A percentile compares a stretch with the other conserved stretches of the same genome.
Conservation (phyloP, 2,113 vertebrate genomes). For the Phyllostomus hastatus region DNA sequence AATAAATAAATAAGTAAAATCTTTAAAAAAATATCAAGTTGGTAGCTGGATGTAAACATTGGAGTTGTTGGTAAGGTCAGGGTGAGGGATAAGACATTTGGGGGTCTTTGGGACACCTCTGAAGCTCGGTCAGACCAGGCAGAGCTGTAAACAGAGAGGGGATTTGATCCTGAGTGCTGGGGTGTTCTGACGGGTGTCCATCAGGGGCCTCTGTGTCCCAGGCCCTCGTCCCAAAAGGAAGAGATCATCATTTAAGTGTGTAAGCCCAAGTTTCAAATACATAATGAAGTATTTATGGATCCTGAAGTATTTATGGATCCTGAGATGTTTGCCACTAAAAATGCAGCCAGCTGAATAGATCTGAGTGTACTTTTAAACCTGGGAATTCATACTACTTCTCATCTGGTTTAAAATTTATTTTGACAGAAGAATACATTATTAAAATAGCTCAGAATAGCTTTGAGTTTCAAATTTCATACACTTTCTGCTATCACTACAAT, state of each 20-base stretch:
- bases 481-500: neutral
- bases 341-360: neutral
- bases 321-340: constrained; percentile 14
- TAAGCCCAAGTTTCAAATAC: neutral
- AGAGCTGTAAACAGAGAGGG: neutral
- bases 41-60: neutral
- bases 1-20: too few relatives aligned
- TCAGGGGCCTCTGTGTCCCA: neutral
- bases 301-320: neutral
- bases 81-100: neutral
- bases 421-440: constrained; percentile 36
- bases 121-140: too few relatives aligned
- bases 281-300: neutral
- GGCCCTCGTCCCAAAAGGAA: neutral
- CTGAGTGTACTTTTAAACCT: neutral
- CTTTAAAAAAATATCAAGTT: neutral
- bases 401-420: constrained; percentile 30
- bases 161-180: neutral
- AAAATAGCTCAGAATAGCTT: constrained; percentile 47
- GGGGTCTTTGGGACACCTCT: neutral
- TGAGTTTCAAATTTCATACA: constrained; percentile 14
- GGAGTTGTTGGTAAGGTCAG: neutral
- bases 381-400: neutral
- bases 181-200: neutral
- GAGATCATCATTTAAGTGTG: neutral